Evolutionary conservation across 2,797 vertebrate species (phyloP).

Genomic region (Kryptopterus vitreolus): DNA sequence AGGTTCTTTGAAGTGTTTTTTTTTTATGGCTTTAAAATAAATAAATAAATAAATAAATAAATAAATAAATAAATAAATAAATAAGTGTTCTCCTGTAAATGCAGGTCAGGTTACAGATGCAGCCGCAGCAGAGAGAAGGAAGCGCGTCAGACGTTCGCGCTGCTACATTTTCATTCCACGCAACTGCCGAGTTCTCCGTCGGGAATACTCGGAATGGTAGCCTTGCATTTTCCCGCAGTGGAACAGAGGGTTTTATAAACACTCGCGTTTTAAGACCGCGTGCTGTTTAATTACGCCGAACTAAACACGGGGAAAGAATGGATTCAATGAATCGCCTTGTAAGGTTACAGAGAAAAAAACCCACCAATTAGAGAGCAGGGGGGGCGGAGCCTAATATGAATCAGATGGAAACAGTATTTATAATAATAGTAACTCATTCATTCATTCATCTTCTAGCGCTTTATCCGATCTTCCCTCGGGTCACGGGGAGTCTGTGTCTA

Average conservation of each 20-base stretch:
- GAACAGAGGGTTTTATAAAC: not conserved
- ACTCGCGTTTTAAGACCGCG: not conserved
- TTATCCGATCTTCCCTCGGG: too few relatives aligned
- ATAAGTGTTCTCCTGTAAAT: conserved; percentile 3
- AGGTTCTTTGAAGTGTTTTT: conserved; percentile 10
- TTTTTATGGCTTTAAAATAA: conserved; percentile 20
- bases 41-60: too few relatives aligned
- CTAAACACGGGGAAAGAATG: not conserved
- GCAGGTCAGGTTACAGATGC: not conserved
- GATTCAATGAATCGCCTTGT: too few relatives aligned
- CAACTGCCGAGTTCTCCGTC: not conserved
- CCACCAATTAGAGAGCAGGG: not conserved
- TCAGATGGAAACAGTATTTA: too few relatives aligned
- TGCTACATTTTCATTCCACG: not conserved
- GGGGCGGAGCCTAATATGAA: not conserved
- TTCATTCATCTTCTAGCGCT: too few relatives aligned
- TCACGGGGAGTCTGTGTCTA: too few relatives aligned
- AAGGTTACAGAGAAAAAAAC: not conserved
- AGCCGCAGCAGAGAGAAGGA: too few relatives aligned
- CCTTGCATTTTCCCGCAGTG: not conserved
- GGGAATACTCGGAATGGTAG: not conserved
- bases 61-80: too few relatives aligned
- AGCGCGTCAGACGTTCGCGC: not conserved
- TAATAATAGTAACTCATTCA: too few relatives aligned
- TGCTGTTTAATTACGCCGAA: not conserved